Evolutionary conservation across 2,888 invertebrate genomes (phyloP).

Genomic region (Mechanitis mazaeus): DNA sequence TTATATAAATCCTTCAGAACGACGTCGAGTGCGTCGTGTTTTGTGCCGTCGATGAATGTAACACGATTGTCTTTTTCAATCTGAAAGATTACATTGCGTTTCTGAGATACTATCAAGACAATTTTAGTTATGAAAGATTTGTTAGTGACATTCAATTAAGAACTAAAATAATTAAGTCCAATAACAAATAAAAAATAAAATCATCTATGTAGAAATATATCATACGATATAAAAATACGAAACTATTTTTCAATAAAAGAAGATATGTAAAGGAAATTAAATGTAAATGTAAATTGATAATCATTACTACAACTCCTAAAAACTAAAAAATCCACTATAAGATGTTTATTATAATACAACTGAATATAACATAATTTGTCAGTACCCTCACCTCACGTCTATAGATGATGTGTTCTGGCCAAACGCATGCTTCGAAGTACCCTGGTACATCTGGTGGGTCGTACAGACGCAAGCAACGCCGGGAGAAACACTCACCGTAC

Average conservation of each 20-base stretch:
- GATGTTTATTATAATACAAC: too few species aligned
- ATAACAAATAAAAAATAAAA: too few species aligned
- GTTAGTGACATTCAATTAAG: too few species aligned
- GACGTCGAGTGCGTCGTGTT: slow-evolving; percentile 33
- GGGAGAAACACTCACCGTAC: slow-evolving; percentile 79
- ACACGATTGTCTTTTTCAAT: slow-evolving; percentile 49
- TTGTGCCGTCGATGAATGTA: slow-evolving; percentile 45
- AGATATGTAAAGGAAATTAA: too few species aligned
- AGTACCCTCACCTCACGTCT: slow-evolving; percentile 46
- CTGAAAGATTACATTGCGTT: slow-evolving; percentile 30
- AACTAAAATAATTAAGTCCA: too few species aligned
- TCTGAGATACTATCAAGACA: too few species aligned
- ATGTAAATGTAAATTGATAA: too few species aligned
- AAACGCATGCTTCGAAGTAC: slow-evolving; percentile 92
- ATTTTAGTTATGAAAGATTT: neutral
- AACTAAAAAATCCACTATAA: too few species aligned
- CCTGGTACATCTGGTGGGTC: slow-evolving; percentile 91
- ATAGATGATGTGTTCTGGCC: slow-evolving; percentile 88
- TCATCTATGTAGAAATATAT: too few species aligned
- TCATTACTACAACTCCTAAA: too few species aligned
- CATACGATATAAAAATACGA: too few species aligned
- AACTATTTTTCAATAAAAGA: too few species aligned
- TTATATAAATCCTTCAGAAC: slow-evolving; percentile 42
- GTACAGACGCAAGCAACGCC: slow-evolving; percentile 80
- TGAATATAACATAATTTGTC: neutral